Base-by-base conservation (phyloP, 2,113 vertebrate species). In the Nesospiza acunhae region DNA sequence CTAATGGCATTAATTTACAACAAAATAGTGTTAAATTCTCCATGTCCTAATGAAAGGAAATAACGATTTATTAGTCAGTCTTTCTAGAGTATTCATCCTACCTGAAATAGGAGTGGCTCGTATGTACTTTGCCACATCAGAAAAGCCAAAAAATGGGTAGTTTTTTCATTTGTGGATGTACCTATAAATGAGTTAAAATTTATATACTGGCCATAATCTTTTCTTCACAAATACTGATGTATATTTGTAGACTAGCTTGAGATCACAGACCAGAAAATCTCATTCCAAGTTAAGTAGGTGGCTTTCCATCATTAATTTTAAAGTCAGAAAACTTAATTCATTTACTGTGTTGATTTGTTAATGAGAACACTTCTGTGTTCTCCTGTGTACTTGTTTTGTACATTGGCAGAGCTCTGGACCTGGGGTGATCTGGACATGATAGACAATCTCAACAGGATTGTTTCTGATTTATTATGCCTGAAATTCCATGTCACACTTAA, bases 251-350 rank as follows among this genome's bases (percentile, higher is more conserved):
- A 69, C 41, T 53, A 74, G 7, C 26, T 85, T 53, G 59, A 89
- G 41, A 67, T 24, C 82, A 60, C 14, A 84, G 44, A 64, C 17
- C 49, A 85, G 78, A 87, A 94, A 88, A 94, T 77, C 44, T 42
- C 58, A 83, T 76, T 90, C 41, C 28, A 88, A 79, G 49, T 73
- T 73, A 92, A 85, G 44, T n/a, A 55, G 85, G 53, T 69, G n/a
- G 46, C 55, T 88, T 93, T 88, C 46, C 85, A 76, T 53, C 49
- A 68, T 73, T 90, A 91, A 87, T 84, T 93, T 91, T 91, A 39
- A 88, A 60, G 72, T 87, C n/a, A 53, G 70, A 77, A 84, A 77
- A 66, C 74, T 91, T 91, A 22, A 73, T 84, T 20, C 12, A 28
- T 68, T 93, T 72, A 16, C 53, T 73, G 28, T 74, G 80, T 94